These are phyloP conservation scores for Aix galericulata DNA, from an alignment of 2,113 vertebrate genomes.

Conservation along the genomic window DNA sequence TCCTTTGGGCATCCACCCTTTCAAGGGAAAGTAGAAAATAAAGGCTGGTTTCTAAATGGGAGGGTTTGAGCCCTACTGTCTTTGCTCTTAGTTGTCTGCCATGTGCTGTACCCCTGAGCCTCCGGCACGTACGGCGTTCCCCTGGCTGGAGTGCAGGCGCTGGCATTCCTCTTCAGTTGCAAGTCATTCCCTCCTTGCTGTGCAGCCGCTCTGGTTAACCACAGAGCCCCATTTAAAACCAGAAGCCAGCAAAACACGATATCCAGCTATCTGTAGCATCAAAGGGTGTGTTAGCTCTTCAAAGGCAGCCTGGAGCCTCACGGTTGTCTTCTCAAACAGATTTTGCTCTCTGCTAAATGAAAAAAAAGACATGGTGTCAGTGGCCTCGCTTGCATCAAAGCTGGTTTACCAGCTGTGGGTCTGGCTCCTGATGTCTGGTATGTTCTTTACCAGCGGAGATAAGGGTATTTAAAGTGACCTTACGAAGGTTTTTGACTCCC, in stretches of 20 bases:
- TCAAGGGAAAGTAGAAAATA: background rate
- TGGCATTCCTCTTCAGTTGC: background rate
- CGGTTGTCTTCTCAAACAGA: background rate
- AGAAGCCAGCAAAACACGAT: background rate
- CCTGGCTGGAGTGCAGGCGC: background rate
- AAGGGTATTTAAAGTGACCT: background rate
- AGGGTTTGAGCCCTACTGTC: background rate
- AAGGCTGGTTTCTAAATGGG: background rate
- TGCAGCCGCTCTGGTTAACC: background rate
- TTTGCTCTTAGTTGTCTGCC: background rate
- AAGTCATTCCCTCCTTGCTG: background rate
- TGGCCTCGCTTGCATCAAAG: background rate
- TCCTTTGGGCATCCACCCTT: background rate
- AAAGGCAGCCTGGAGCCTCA: background rate
- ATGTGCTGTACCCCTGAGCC: background rate
- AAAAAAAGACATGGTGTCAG: background rate
- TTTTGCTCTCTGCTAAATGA: background rate
- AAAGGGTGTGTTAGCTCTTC: background rate
- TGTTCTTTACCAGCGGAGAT: background rate
- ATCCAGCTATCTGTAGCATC: background rate
- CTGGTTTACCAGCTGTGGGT: background rate
- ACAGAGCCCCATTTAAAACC: background rate
- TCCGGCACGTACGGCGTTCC: accelerated
- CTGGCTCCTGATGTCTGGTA: background rate
- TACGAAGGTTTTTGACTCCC: background rate